These are phyloP conservation scores for Cladopsammia gracilis DNA, from an alignment of 64 coral and sea anemone genomes.

Conservation along the genomic window DNA sequence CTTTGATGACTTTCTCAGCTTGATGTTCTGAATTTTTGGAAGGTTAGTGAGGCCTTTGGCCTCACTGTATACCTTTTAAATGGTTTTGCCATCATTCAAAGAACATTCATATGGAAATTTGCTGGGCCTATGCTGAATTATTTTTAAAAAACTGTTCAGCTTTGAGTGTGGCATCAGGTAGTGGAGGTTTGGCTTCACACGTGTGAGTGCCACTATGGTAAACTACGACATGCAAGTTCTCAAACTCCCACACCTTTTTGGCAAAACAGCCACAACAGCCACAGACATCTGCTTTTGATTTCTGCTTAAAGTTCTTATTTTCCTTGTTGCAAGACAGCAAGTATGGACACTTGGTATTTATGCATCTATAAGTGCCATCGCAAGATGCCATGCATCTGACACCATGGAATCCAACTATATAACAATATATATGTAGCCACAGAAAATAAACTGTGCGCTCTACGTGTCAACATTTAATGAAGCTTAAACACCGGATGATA, in stretches of 20 bases:
- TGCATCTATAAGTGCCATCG: constrained; percentile 14
- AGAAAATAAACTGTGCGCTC: too few species aligned
- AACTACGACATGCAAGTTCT: neutral
- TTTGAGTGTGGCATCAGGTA: neutral
- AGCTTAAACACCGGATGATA: too few species aligned
- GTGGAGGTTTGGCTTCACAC: neutral
- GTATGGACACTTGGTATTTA: constrained; percentile 38
- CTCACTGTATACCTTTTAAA: neutral
- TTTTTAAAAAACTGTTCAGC: constrained; percentile 33
- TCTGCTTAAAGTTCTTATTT: constrained; percentile 35
- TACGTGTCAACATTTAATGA: too few species aligned
- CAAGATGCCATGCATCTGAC: constrained; percentile 25
- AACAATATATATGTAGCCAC: neutral
- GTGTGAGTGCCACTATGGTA: too few species aligned
- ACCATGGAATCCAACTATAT: constrained; percentile 2
- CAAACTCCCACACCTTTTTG: constrained; percentile 34
- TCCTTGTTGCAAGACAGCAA: constrained; percentile 7
- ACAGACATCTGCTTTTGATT: neutral
- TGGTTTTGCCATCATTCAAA: neutral
- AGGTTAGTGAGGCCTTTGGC: neutral
- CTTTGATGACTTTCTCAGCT: neutral
- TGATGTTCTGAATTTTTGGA: too few species aligned
- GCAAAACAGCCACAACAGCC: neutral
- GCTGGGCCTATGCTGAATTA: constrained; percentile 35
- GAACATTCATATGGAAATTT: constrained; percentile 25